These are phyloP conservation scores for Protophormia terraenovae DNA, from an alignment of 2,888 invertebrate species.

Conservation along the genomic window DNA sequence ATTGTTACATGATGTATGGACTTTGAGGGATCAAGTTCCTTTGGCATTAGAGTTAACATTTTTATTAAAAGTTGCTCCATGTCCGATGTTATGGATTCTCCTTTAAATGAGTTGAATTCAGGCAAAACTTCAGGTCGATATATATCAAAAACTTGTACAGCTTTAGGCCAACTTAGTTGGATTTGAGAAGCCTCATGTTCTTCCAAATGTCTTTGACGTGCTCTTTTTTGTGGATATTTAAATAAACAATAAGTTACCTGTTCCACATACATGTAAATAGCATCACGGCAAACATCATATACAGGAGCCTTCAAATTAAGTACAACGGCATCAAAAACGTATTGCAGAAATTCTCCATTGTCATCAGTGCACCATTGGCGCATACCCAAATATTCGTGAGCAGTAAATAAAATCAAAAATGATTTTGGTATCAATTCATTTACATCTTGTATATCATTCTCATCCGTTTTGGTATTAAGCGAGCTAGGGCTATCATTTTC, in stretches of 20 bases:
- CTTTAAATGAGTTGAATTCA: conserved; percentile 89
- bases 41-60: conserved; percentile 87
- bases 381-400: conserved; percentile 92
- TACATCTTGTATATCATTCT: conserved; percentile 78
- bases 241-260: conserved; percentile 92
- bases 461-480: conserved; percentile 70
- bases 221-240: conserved; percentile 89
- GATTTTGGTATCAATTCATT: conserved; percentile 87
- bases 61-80: conserved; percentile 88
- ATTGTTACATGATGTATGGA: conserved; percentile 85
- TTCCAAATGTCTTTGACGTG: conserved; percentile 81
- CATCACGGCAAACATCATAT: conserved; percentile 85
- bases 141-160: conserved; percentile 89
- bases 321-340: conserved; percentile 88
- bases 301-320: conserved; percentile 86
- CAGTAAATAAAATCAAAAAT: conserved; percentile 89
- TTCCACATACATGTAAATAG: conserved; percentile 90
- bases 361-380: conserved; percentile 90
- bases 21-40: conserved; percentile 86
- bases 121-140: conserved; percentile 91
- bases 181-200: conserved; percentile 87
- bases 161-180: conserved; percentile 87
- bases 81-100: conserved; percentile 90
- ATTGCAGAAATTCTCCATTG: conserved; percentile 89
- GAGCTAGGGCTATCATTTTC: conserved; percentile 82